Base-by-base conservation (phyloP, 2,113 vertebrate genomes). In the Anser cygnoides region DNA sequence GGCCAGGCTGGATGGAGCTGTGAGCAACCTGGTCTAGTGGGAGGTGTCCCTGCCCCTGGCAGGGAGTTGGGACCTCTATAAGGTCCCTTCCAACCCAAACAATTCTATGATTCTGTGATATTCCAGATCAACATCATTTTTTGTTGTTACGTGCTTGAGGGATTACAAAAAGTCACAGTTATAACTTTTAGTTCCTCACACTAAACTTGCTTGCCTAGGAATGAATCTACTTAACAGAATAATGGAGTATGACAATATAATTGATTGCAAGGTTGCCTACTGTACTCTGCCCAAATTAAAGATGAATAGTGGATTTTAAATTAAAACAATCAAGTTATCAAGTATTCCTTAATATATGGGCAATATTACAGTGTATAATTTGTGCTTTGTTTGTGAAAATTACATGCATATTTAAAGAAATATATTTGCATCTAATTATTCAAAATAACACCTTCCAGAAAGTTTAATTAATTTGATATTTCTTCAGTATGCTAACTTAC, bases 71-170 rank as follows among this genome's bases (percentile, higher is more conserved):
- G 41, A 65, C 26, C 46, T 49, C 46, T 49, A 22, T 65, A 19
- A 20, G 17, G 37, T 39, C 17, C 15, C 37, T 63, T 39, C 37
- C 37, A 63, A 41, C 96, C 98, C 17, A 31, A 68, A 98, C 96
- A 97, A 97, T 97, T 97, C 97, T 97, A 97, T 97, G 97, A 96
- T 98, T 97, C 97, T 97, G 97, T 97, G 97, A 96, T 98, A 98
- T 89, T 94, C 83, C 89, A 71, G 94, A 96, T 96, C 91, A 98
- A 98, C 97, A 97, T 98, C 98, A 98, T 97, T 87, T 91, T 97
- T 88, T 82, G 96, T 95, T 98, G 97, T 98, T 97, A 96, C 97
- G 59, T 92, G 49, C 73, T 81, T 15, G 9, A 84, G 85, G 91
- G 96, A 91, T 98, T 97, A 97, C 92, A 87, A 65, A 97, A 94